Percentiles rank a stretch among this genome's conserved stretches.
phyloP scores from a whole-genome alignment of 2,797 vertebrate species.

The Gymnocypris eckloni region DNA sequence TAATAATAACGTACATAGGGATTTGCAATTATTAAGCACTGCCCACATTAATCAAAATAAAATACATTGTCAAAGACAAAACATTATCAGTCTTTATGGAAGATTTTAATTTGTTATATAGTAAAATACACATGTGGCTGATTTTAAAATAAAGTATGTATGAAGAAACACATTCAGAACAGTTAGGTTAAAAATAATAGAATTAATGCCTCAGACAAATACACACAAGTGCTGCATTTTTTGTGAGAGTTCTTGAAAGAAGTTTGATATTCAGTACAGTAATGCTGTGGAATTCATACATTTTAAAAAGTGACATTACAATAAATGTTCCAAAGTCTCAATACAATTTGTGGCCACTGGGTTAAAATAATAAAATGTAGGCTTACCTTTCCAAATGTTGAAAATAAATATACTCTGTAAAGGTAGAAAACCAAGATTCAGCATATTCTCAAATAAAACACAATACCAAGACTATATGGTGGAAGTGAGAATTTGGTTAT shows the following conservation, averaged over 20 bases:
- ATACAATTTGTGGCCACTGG: not conserved
- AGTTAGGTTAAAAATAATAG: not conserved
- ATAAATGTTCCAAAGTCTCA: not conserved
- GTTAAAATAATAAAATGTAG: not conserved
- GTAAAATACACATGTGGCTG: not conserved
- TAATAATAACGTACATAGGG: too few relatives aligned
- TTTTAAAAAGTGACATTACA: not conserved
- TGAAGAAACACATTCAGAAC: not conserved
- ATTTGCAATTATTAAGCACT: too few relatives aligned
- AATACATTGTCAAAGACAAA: not conserved
- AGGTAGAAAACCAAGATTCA: not conserved
- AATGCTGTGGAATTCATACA: not conserved
- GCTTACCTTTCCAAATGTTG: constrained; percentile 1
- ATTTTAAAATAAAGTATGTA: not conserved
- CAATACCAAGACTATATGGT: too few relatives aligned
- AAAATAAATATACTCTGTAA: not conserved
- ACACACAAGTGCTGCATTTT: not conserved
- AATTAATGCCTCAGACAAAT: not conserved
- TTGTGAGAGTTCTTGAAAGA: not conserved
- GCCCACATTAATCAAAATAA: not conserved
- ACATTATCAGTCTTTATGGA: not conserved
- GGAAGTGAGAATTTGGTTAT: not conserved
- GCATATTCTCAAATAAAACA: too few relatives aligned
- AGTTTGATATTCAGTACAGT: not conserved
- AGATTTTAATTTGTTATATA: not conserved